Conservation (phyloP, 2,797 vertebrate genomes). For the Gymnothorax reevesii region DNA sequence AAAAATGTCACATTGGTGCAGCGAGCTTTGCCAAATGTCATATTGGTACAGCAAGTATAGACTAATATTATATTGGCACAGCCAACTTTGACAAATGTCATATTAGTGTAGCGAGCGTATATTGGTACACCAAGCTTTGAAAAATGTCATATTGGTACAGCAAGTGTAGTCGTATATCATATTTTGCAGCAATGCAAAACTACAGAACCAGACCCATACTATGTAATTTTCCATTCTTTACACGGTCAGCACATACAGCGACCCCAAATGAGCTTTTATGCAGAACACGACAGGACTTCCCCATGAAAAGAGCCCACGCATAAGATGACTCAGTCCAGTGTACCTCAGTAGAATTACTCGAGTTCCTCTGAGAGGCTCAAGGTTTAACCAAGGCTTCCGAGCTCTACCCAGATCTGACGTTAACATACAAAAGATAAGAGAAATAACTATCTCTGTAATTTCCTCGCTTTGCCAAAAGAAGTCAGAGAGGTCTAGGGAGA, state of each 20-base stretch:
- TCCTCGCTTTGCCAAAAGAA: not conserved
- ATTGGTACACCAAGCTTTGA: too few relatives aligned
- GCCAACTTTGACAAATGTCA: too few relatives aligned
- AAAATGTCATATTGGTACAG: too few relatives aligned
- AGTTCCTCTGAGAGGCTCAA: not conserved
- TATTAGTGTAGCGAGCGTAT: too few relatives aligned
- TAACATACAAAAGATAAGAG: not conserved
- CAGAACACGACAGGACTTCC: conserved; percentile 39
- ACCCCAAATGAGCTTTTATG: not conserved
- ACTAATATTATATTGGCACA: too few relatives aligned
- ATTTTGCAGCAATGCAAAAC: too few relatives aligned
- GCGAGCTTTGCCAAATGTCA: too few relatives aligned
- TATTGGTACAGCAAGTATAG: too few relatives aligned
- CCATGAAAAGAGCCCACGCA: conserved; percentile 53
- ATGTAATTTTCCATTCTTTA: not conserved
- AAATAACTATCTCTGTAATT: not conserved
- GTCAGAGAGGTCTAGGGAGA: conserved; percentile 20
- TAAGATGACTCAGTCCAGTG: conserved; percentile 46
- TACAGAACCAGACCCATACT: not conserved
- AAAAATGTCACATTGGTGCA: too few relatives aligned
- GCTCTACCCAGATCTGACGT: not conserved
- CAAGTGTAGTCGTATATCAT: too few relatives aligned
- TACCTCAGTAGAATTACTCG: conserved; percentile 48
- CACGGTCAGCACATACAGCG: not conserved
- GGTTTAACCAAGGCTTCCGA: not conserved